Base-by-base conservation (phyloP, 2,113 vertebrate species). In the Melanostigma gelatinosum region DNA sequence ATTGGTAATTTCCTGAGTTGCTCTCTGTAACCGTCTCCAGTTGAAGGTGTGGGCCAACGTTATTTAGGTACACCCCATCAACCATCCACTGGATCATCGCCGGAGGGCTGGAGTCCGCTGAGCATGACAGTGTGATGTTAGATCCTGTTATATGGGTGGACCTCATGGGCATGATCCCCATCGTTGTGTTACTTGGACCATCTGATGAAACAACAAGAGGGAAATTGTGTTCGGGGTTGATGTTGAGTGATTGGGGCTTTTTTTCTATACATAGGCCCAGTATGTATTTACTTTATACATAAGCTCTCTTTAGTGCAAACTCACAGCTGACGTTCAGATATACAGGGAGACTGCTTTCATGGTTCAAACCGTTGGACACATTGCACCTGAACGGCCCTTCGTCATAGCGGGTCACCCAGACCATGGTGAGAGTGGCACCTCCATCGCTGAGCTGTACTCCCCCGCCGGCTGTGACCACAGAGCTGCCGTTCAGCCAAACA, bases 241-340 rank as follows among this genome's bases (percentile, higher is more conserved):
- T 46, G 9, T 72, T 55, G 8, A 46, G 7, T 64, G 12, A 29
- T 0, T 52, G 44, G 7, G 15, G 4, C 44, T 67, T 40, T 16
- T 18, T 52, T 0, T 24, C 24, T 24, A 24, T 1, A 61, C 5
- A 74, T 8, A 16, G 5, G 2, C 9, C 0, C 4, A 18, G 1
- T 11, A 32, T 12, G 22, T 10, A 6, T 16, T 18, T 34, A 60
- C 16, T 44, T 22, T 54, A 18, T 48, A 5, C 7, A 18, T n/a
- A 7, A 9, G 7, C 0, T 16, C 29, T 58, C 24, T 22, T 68
- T n/a, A 2, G 24, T 3, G 71, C 1, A 77, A 79, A 95, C 94
- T 93, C 74, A 95, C 94, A 95, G 84, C 79, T 94, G 80, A 95
- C 63, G 66, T 73, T 91, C n/a, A 95, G 89, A 44, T 3, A 1